phyloP scores from a whole-genome alignment of 2,888 invertebrate species.

The Labia minor region DNA sequence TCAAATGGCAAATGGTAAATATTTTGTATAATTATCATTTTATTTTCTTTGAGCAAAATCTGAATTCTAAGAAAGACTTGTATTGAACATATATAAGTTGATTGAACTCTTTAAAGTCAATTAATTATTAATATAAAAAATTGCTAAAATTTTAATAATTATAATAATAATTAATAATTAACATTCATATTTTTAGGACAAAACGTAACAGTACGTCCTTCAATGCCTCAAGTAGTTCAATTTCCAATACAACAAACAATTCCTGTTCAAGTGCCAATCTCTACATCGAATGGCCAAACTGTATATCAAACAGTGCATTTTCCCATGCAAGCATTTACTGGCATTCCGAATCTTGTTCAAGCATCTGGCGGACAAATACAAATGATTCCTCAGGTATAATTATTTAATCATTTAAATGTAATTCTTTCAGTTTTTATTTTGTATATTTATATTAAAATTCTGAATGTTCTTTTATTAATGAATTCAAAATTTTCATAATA shows the following conservation, averaged over 20 bases:
- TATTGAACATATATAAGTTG: too few species aligned
- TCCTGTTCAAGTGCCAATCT: constrained; percentile 83
- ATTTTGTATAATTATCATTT: background rate
- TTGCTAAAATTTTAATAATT: too few species aligned
- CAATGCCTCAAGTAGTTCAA: constrained; percentile 47
- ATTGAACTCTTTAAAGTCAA: too few species aligned
- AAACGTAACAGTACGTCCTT: constrained; percentile 56
- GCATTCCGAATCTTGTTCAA: constrained; percentile 47
- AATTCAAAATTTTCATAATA: too few species aligned
- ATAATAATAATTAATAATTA: too few species aligned
- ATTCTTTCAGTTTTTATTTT: background rate
- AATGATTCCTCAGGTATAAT: constrained; percentile 63
- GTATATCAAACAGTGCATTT: constrained; percentile 92
- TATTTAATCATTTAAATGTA: background rate
- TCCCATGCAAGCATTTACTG: constrained; percentile 67
- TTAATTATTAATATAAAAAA: too few species aligned
- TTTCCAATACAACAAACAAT: constrained; percentile 66
- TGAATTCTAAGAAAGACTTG: too few species aligned
- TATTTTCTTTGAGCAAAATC: background rate
- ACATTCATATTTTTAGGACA: too few species aligned
- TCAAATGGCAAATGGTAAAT: constrained; percentile 51
- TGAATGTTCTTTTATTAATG: too few species aligned
- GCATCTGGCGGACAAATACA: constrained; percentile 47
- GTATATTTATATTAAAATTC: too few species aligned
- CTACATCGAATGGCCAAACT: constrained; percentile 78